These are phyloP conservation scores for Melanotaenia maccullochi DNA, from an alignment of 2,797 vertebrate genomes.

Conservation along the genomic window DNA sequence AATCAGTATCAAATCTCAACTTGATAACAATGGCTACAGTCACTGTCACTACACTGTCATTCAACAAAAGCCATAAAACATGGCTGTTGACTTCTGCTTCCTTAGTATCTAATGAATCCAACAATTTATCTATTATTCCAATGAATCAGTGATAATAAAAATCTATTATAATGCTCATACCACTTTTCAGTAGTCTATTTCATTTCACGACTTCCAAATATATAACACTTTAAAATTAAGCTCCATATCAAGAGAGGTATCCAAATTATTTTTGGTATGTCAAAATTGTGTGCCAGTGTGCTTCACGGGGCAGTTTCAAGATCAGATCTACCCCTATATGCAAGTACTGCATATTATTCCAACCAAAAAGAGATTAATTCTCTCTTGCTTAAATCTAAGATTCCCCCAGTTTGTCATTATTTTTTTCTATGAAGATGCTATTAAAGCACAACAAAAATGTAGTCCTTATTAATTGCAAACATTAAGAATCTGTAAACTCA, in stretches of 20 bases:
- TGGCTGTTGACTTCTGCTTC: neutral
- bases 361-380: neutral
- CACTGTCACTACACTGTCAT: neutral
- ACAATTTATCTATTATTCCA: neutral
- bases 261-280: constrained; percentile 28
- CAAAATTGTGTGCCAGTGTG: neutral
- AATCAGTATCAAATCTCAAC: neutral
- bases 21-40: neutral
- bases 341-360: neutral
- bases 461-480: neutral
- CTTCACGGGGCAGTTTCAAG: constrained; percentile 7
- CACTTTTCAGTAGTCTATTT: neutral
- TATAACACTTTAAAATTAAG: constrained; percentile 25
- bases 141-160: constrained; percentile 1
- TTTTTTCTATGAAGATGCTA: neutral
- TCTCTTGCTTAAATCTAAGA: neutral
- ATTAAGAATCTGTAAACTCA: neutral
- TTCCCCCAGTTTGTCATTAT: neutral
- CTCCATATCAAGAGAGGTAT: constrained; percentile 24
- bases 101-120: neutral
- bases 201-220: neutral
- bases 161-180: neutral
- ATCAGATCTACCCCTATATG: neutral
- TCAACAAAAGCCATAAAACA: neutral
- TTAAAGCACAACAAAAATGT: neutral